A percentile compares a stretch with the other conserved stretches of the same genome.
phyloP scores from a whole-genome alignment of 1,140 invertebrate genomes.

The Popillia japonica region DNA sequence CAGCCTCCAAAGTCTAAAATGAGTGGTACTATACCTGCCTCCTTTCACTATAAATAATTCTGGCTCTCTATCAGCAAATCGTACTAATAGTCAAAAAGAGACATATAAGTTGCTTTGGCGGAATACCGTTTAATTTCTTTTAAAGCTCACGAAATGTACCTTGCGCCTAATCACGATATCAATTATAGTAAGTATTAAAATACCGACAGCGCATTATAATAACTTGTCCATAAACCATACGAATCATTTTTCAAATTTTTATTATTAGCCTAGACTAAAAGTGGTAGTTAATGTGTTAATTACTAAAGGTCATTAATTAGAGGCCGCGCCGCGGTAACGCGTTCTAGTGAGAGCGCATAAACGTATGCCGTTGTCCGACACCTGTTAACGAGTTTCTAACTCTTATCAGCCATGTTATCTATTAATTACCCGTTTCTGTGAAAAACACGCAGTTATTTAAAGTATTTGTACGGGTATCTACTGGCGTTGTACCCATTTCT shows the following conservation, averaged over 20 bases:
- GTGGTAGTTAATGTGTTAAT: slow-evolving; percentile 31
- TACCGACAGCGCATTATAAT: background rate
- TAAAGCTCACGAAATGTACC: too few species aligned
- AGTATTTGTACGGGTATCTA: background rate
- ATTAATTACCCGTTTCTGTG: slow-evolving; percentile 22
- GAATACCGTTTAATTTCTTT: too few species aligned
- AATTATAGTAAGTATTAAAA: too few species aligned
- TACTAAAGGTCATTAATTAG: slow-evolving; percentile 10
- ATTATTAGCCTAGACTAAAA: slow-evolving; percentile 9
- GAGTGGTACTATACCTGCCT: too few species aligned
- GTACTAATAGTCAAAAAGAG: too few species aligned
- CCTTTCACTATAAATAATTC: too few species aligned
- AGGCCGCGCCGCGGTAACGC: background rate
- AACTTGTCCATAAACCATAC: background rate
- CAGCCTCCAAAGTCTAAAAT: too few species aligned
- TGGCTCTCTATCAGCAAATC: too few species aligned
- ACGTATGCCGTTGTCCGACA: slow-evolving; percentile 4
- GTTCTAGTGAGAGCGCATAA: background rate
- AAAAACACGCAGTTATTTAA: slow-evolving; percentile 1
- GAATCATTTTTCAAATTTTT: background rate
- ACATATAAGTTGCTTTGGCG: too few species aligned
- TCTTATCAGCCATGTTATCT: slow-evolving; percentile 26
- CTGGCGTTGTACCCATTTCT: background rate
- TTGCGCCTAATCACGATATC: too few species aligned
- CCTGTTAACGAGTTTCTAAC: slow-evolving; percentile 25